phyloP scores from a whole-genome alignment of 2,797 vertebrate species.

The Acanthopagrus latus region DNA sequence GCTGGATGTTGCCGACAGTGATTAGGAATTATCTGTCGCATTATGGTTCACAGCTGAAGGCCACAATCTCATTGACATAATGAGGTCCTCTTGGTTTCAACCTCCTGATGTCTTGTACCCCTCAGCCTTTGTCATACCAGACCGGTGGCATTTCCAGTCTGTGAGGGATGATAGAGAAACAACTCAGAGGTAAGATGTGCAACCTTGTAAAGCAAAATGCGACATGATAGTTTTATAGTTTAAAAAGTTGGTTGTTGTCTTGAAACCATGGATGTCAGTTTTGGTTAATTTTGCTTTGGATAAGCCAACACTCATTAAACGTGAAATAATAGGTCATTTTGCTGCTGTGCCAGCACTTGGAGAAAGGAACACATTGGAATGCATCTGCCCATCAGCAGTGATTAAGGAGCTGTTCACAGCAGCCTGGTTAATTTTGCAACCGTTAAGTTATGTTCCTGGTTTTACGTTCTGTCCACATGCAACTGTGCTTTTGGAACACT shows the following conservation, averaged over 20 bases:
- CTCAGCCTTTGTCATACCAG: conserved; percentile 48
- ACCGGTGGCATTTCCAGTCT: conserved; percentile 44
- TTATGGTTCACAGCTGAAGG: conserved; percentile 28
- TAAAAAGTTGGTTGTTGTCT: not conserved
- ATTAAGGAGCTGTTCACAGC: no score
- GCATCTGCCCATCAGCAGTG: no score
- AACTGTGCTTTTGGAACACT: no score
- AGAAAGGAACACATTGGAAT: no score
- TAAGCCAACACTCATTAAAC: no score
- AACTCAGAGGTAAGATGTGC: conserved; percentile 12
- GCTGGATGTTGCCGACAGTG: conserved; percentile 9
- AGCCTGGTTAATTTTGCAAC: no score
- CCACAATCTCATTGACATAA: conserved; percentile 44
- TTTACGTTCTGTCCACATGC: no score
- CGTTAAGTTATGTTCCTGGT: no score
- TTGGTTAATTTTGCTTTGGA: no score
- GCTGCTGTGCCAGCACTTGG: no score
- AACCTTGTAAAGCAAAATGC: conserved; percentile 6
- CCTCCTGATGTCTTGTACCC: conserved; percentile 46
- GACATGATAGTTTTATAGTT: conserved; percentile 2
- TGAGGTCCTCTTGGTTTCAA: conserved; percentile 33
- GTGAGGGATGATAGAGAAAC: conserved; percentile 12
- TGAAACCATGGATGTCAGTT: not conserved
- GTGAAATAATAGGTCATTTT: no score
- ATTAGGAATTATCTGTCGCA: conserved; percentile 26